phyloP scores from a whole-genome alignment of 2,113 vertebrate species.

The Oryzias javanicus region DNA sequence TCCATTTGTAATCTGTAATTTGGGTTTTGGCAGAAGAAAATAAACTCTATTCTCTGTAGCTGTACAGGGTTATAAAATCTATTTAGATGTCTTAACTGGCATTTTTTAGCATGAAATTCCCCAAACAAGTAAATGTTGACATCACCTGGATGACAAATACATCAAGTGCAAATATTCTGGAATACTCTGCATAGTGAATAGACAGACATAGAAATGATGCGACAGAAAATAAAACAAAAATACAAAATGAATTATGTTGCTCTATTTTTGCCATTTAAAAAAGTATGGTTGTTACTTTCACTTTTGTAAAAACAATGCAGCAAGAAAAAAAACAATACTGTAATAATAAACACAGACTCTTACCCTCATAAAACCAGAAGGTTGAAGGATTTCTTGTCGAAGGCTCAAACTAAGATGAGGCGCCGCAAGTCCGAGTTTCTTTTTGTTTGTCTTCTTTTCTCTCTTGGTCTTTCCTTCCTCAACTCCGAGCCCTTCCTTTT shows the following conservation, averaged over 20 bases:
- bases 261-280: background rate
- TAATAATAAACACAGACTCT: constrained; percentile 58
- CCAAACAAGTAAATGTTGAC: constrained; percentile 22
- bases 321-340: constrained; percentile 27
- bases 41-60: constrained; percentile 36
- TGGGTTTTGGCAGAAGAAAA: constrained; percentile 42
- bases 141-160: background rate
- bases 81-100: constrained; percentile 46
- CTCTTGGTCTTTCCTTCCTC: constrained; percentile 27
- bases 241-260: background rate
- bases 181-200: background rate
- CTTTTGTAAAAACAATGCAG: constrained; percentile 9
- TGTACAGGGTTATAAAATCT: constrained; percentile 46
- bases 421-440: constrained; percentile 56
- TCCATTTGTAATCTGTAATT: constrained; percentile 42
- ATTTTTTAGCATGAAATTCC: constrained; percentile 17
- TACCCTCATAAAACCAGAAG: constrained; percentile 76
- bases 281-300: background rate
- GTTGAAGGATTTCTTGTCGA: constrained; percentile 30
- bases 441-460: constrained; percentile 38
- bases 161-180: background rate
- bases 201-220: background rate
- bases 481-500: constrained; percentile 27
- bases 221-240: background rate
- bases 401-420: constrained; percentile 54